These are phyloP conservation scores for Dasypus novemcinctus DNA, from an alignment of 2,113 vertebrate species.

Conservation along the genomic window DNA sequence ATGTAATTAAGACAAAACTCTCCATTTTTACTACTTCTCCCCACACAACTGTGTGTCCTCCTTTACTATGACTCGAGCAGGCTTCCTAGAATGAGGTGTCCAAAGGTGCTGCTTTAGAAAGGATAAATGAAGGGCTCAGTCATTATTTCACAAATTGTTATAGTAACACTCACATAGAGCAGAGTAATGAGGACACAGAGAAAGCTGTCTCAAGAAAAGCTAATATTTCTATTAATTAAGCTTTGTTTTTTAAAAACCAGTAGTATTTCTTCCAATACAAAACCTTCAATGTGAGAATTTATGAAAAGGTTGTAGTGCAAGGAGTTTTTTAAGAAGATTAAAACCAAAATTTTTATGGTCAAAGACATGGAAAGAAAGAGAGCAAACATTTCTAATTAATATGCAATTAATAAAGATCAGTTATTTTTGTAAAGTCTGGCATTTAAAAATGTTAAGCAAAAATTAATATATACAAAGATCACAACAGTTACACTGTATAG, in stretches of 20 bases:
- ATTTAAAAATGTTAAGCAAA: conserved; percentile 65
- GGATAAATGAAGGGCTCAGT: conserved; percentile 75
- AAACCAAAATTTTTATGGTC: conserved; percentile 60
- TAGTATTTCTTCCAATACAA: conserved; percentile 76
- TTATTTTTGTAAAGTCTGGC: conserved; percentile 61
- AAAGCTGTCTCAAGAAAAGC: conserved; percentile 71
- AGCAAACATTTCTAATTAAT: conserved; percentile 62
- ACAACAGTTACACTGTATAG: conserved; percentile 44
- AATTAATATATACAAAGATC: conserved; percentile 54
- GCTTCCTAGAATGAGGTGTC: conserved; percentile 73
- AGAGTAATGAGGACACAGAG: conserved; percentile 60
- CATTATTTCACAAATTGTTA: conserved; percentile 67
- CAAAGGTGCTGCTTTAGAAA: conserved; percentile 62
- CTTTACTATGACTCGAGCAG: conserved; percentile 49
- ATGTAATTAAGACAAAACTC: conserved; percentile 70
- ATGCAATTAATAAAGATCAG: conserved; percentile 39
- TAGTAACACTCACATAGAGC: conserved; percentile 59
- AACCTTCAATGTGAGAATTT: conserved; percentile 70
- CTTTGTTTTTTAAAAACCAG: conserved; percentile 72
- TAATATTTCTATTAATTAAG: conserved; percentile 62
- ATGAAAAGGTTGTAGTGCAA: conserved; percentile 76
- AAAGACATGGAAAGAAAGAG: conserved; percentile 44
- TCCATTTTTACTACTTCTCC: conserved; percentile 71
- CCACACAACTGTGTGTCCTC: conserved; percentile 54
- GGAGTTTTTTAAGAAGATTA: conserved; percentile 67